Base-by-base conservation (phyloP, 1,140 invertebrate genomes). In the Leptinotarsa texana region DNA sequence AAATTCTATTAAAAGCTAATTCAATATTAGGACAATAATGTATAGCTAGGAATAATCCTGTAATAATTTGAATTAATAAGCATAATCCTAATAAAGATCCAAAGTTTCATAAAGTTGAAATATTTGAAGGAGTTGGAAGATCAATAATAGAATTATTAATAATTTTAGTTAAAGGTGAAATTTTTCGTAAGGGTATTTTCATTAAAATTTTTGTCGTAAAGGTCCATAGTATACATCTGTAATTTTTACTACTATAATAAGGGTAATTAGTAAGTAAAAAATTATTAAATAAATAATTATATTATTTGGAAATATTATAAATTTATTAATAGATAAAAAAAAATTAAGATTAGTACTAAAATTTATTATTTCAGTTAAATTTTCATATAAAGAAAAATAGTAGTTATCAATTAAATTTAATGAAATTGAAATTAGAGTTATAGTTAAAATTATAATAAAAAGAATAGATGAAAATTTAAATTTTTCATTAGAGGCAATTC, bases 31-130 rank as follows among this genome's bases (percentile, higher is more conserved):
- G 82, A 61, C 84, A 85, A 85, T 90, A 90, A 83, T 90, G 87
- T 87, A 90, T 89, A 4, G 89, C 85, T 86, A 90, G 84, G 83
- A 90, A 90, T 80, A 89, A 73, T 73, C 89, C 88, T 62, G 87
- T 87, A 74, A 89, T 77, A 87, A 90, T 89, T 89, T 90, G 89
- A 82, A 87, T 87, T 77, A 87, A 82, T 88, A 91, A 85, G 80
- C 85, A 89, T 85, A 90, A 80, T 74, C 87, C 89, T 86, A 91
- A 81, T 80, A 90, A 67, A 17, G 88, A 90, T 21, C 88, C 89
- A 84, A 87, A 87, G 82, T 87, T 88, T 87, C 87, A 88, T 87
- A 86, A 86, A 65, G 78, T 75, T 69, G 86, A 86, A 83, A 88
- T 88, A 83, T 88, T 87, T 73, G 85, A 86, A 1, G 87, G 87